A percentile compares a stretch with the other conserved stretches of the same genome.
These are phyloP conservation scores for Microctonus aethiopoides DNA, from an alignment of 2,888 invertebrate species.

Conservation along the genomic window DNA sequence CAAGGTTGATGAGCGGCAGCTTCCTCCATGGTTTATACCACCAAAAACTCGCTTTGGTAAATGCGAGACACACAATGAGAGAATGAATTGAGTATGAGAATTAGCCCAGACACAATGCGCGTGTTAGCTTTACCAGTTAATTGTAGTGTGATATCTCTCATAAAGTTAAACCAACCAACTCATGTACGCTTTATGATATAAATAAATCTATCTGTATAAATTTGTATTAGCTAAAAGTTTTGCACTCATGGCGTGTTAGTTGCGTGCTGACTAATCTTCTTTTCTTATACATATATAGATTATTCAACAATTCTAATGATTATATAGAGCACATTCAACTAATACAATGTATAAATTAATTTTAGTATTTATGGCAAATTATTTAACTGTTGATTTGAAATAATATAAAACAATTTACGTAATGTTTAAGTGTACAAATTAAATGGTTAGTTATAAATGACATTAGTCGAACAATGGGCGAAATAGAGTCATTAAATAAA, in stretches of 20 bases:
- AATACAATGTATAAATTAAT: not conserved
- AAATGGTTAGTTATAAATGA: not conserved
- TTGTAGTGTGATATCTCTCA: not conserved
- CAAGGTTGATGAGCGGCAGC: conserved; percentile 20
- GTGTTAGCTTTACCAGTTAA: not conserved
- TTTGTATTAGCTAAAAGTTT: not conserved
- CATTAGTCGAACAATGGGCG: not conserved
- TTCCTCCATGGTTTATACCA: not conserved
- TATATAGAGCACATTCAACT: not conserved
- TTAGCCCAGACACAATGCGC: not conserved
- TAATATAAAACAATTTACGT: not conserved
- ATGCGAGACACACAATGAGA: not conserved
- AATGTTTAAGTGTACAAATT: not conserved
- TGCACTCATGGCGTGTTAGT: not conserved
- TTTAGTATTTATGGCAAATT: too few relatives aligned
- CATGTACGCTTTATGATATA: too few relatives aligned
- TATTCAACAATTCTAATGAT: not conserved
- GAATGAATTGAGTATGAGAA: not conserved
- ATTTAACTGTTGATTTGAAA: not conserved
- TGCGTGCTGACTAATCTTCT: not conserved
- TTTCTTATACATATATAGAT: not conserved
- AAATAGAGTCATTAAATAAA: conserved; percentile 2
- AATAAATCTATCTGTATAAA: not conserved
- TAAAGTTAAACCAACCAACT: not conserved
- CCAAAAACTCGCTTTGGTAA: not conserved